A percentile compares a stretch with the other conserved stretches of the same genome.
phyloP scores from a whole-genome alignment of 2,888 invertebrate species.

The Rosalia funebris region DNA sequence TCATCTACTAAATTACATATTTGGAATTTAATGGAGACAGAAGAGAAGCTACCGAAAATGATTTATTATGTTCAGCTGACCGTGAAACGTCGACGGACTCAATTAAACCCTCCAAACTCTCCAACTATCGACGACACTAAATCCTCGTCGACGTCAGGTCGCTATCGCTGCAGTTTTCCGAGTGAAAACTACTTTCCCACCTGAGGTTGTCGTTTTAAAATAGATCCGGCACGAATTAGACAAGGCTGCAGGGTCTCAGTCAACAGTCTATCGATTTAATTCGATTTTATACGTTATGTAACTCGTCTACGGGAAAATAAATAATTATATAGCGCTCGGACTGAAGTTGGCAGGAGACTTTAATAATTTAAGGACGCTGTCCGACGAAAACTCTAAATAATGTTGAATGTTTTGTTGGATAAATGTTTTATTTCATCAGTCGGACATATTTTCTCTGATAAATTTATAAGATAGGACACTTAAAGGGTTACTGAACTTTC shows the following conservation, averaged over 20 bases:
- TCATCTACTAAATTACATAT: neutral
- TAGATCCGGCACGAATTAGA: neutral
- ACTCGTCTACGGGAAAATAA: conserved; percentile 8
- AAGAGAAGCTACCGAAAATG: conserved; percentile 14
- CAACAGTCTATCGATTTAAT: conserved; percentile 8
- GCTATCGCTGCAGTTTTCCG: conserved; percentile 15
- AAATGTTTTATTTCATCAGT: neutral
- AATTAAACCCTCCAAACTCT: conserved; percentile 18
- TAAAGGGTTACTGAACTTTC: too few species aligned
- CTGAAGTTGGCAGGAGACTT: neutral
- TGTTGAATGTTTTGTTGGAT: neutral
- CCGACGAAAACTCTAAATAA: neutral
- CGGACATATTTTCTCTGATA: neutral
- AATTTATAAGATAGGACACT: neutral
- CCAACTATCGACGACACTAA: conserved; percentile 18
- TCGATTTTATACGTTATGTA: neutral
- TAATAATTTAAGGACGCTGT: neutral
- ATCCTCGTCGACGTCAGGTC: conserved; percentile 3
- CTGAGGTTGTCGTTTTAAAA: conserved; percentile 2
- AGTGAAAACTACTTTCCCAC: conserved; percentile 14
- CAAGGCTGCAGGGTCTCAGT: conserved; percentile 3
- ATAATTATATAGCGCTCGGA: neutral
- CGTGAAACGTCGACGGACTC: conserved; percentile 19
- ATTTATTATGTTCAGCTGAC: conserved; percentile 33
- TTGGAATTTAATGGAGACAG: neutral